Percentiles rank a stretch among this genome's conserved stretches.
Evolutionary conservation across 2,797 vertebrate species (phyloP).

Genomic region (Craterocephalus amniculus): DNA sequence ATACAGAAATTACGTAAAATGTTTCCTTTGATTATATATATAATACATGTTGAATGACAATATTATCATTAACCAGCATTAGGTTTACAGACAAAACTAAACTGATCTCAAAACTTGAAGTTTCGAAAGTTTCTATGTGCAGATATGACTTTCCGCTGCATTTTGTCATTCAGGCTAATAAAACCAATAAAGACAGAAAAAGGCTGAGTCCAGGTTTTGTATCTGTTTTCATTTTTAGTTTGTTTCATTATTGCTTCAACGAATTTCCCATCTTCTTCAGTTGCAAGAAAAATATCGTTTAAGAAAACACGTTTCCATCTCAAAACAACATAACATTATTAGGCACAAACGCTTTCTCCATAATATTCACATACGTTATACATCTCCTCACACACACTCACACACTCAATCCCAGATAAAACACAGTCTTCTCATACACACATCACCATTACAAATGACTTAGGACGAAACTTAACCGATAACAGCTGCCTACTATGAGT

Average conservation of each 20-base stretch:
- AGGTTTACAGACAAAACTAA: conserved; percentile 45
- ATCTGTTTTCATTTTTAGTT: conserved; percentile 64
- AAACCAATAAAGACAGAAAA: conserved; percentile 40
- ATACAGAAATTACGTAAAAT: conserved; percentile 39
- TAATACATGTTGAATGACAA: conserved; percentile 52
- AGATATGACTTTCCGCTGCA: conserved; percentile 20
- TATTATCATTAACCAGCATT: conserved; percentile 51
- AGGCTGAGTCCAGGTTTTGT: conserved; percentile 45
- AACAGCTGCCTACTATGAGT: conserved; percentile 75
- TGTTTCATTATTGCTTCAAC: conserved; percentile 80
- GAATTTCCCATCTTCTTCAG: conserved; percentile 51
- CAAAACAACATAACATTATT: conserved; percentile 52
- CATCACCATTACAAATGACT: conserved; percentile 43
- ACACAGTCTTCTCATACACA: conserved; percentile 46
- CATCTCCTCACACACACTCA: conserved; percentile 31
- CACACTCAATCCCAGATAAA: conserved; percentile 29
- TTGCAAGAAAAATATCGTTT: conserved; percentile 66
- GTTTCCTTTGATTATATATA: conserved; percentile 58
- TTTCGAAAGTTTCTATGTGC: conserved; percentile 30
- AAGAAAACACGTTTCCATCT: conserved; percentile 51
- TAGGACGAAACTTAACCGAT: conserved; percentile 43
- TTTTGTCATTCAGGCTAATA: conserved; percentile 13
- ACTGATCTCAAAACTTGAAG: conserved; percentile 35
- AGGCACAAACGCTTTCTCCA: conserved; percentile 68
- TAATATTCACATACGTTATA: conserved; percentile 51